Conservation (phyloP, 2,888 invertebrate genomes). For the Erpobdella octoculata region DNA sequence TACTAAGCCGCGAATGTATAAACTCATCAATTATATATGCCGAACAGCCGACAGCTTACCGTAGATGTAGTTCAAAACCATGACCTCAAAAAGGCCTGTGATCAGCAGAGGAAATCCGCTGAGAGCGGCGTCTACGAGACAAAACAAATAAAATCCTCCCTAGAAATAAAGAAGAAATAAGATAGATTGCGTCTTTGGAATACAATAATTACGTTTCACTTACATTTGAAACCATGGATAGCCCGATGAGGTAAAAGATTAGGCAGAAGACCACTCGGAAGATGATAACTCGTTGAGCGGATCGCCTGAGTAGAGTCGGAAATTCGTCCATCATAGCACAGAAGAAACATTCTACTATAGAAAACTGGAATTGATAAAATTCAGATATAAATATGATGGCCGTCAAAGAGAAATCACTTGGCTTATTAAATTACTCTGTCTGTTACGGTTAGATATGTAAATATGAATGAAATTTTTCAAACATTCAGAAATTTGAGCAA, state of each 20-base stretch:
- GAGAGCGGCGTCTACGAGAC: constrained; percentile 47
- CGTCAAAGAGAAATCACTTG: too few species aligned
- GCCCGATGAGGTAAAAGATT: constrained; percentile 39
- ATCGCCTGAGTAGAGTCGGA: constrained; percentile 38
- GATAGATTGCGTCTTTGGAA: too few species aligned
- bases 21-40: background rate
- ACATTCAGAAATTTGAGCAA: background rate
- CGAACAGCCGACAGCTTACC: constrained; percentile 41
- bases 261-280: constrained; percentile 43
- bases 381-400: background rate
- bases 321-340: constrained; percentile 49
- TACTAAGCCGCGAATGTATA: background rate
- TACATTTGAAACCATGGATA: constrained; percentile 42
- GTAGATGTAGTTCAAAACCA: constrained; percentile 48
- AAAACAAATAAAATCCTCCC: constrained; percentile 50
- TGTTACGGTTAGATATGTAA: too few species aligned
- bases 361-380: constrained; percentile 42
- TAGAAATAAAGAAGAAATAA: background rate
- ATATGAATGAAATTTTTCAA: background rate
- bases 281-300: constrained; percentile 39
- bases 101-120: constrained; percentile 51
- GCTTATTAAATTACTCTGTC: too few species aligned
- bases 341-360: constrained; percentile 49
- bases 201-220: too few species aligned
- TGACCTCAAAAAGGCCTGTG: constrained; percentile 47